These are phyloP conservation scores for Turritopsis rubra DNA, from an alignment of 30 jellyfish, hydroid and myxozoan genomes.

Conservation along the genomic window DNA sequence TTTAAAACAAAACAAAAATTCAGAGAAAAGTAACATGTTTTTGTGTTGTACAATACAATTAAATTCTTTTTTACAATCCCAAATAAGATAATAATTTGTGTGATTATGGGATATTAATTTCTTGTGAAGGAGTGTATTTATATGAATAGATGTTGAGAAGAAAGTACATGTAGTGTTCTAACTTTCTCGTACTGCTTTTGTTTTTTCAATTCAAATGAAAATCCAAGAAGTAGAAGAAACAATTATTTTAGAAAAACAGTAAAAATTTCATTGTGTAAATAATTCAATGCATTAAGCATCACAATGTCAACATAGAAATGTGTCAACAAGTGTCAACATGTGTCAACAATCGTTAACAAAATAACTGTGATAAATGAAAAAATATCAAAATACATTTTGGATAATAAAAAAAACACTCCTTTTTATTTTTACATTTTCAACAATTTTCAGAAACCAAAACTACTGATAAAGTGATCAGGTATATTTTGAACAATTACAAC, in stretches of 20 bases:
- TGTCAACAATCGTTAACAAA: not conserved
- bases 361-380: not conserved
- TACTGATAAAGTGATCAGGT: not conserved
- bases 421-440: no score
- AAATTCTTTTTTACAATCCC: not conserved
- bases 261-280: not conserved
- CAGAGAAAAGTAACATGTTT: not conserved
- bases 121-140: not conserved
- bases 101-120: not conserved
- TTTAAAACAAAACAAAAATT: no score
- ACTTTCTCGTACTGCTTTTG: no score
- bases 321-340: no score
- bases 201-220: not conserved
- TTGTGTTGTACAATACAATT: not conserved
- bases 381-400: not conserved
- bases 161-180: not conserved
- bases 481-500: not conserved
- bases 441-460: not conserved
- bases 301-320: not conserved
- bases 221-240: not conserved
- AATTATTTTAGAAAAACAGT: no score
- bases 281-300: not conserved
- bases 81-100: not conserved
- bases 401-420: not conserved
- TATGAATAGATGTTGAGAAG: no score